Evolutionary conservation across 2,113 vertebrate species (phyloP), one percentile per base, ranked within the genome.

Genomic region (Otis tarda): DNA sequence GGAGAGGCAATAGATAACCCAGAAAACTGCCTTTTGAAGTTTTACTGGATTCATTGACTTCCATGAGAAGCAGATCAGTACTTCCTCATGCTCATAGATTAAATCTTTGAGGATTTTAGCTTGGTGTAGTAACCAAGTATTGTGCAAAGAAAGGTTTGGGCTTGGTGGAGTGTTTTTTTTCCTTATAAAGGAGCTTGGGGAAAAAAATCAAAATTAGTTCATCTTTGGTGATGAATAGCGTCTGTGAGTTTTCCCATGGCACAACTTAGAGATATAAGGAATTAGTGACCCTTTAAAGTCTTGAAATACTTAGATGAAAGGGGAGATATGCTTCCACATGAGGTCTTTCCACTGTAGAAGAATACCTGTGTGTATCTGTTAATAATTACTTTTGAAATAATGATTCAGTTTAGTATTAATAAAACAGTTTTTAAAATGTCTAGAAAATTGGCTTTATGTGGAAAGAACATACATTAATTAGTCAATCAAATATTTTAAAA

Each of bases 1-100:
- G 50, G 61, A 94, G 75, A 95, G 64, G 50, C 78, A 90, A 71
- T 50, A 95, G 87, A 91, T 94, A 96, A 95, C 43, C 23, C 57
- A 90, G 88, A 83, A 90, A 96, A 82, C 31, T 50, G 77, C 67
- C 93, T 87, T 97, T 94, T 97, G 94, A 98, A 87, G 56, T 96
- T 87, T 31, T 52, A 64, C 53, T 96, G 85, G 97, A 86, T 95
- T 94, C 52, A 90, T 50, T 94, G 94, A 95, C 85, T 97, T 94
- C 65, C 4, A 2, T 95, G 61, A 82, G 83, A 95, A 83, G 57
- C 64, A 28, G 60, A 94, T 93, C 73, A 59, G 92, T 93, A 39
- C 37, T 94, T 92, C 33, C 64, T 89, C 75, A 53, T 89, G 41
- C 90, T 90, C 41, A 18, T n/a, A 63, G 84, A 90, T 91, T 81